Base-by-base conservation (phyloP, 2,888 invertebrate species). In the Allophyes oxyacanthae region DNA sequence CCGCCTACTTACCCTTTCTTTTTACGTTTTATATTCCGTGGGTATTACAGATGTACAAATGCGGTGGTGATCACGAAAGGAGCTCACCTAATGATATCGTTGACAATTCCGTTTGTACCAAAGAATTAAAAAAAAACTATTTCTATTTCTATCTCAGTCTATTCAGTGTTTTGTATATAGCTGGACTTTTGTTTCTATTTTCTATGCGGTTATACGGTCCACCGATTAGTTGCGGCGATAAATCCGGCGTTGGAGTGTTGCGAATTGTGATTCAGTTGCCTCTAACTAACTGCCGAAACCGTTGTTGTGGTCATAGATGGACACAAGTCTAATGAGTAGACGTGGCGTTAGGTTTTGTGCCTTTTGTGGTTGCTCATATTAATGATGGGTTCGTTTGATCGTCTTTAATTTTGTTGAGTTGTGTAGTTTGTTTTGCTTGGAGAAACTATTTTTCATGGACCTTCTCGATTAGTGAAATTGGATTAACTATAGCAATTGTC, bases 241-340 rank as follows among this genome's bases (percentile, higher is more conserved):
- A 84, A 84, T 82, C 70, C 60, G 46, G 60, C 48, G 69, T 66
- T 66, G 70, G 58, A 75, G 73, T 72, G 72, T 71, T 72, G 72
- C 64, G 72, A 75, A 76, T 81, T 75, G 73, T 77, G 74, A 82
- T 78, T 77, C 79, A 72, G 76, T 72, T 72, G 51, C 61, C 63
- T 56, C 65, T 78, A 77, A 75, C 75, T 78, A 71, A 73, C 71
- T 77, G 62, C 40, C 37, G 57, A 63, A 65, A 58, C 57, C 57
- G 59, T 62, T 65, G 73, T 70, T 66, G 73, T 66, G 73, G 73
- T 65, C 60, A 54, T 51, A 73, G 62, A 74, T 48, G 63, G 75
- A 63, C 75, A 64, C 63, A 70, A 70, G 65, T 70, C 65, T 69
- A 73, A 73, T 70, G 62, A 65, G 57, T 11, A 57, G 30, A 53